phyloP scores from a whole-genome alignment of 2,113 vertebrate genomes.

The Melanerpes aurifrons region DNA sequence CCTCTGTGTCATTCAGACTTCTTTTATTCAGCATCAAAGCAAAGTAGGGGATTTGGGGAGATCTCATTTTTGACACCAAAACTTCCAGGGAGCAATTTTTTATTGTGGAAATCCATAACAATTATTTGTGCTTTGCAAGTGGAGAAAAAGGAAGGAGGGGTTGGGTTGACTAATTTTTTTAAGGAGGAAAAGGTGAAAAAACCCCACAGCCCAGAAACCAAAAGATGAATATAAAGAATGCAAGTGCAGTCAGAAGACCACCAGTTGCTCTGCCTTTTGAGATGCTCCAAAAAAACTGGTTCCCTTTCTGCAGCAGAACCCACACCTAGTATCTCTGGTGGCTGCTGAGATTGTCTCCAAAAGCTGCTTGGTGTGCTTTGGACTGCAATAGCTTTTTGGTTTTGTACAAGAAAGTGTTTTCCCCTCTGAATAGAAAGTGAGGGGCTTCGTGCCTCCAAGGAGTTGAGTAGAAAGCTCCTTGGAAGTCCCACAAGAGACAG shows the following conservation, averaged over 20 bases:
- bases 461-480: not conserved
- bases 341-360: not conserved
- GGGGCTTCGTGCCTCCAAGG: not conserved
- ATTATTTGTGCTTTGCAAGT: not conserved
- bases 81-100: not conserved
- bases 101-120: not conserved
- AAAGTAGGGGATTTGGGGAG: slow-evolving; percentile 13
- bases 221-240: not conserved
- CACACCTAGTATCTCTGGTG: not conserved
- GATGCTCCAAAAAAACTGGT: not conserved
- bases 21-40: slow-evolving; percentile 31
- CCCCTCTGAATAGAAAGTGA: not conserved
- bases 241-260: not conserved
- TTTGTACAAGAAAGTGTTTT: not conserved
- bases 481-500: accelerated
- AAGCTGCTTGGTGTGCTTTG: not conserved
- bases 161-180: not conserved
- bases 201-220: not conserved
- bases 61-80: not conserved
- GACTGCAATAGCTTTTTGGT: not conserved
- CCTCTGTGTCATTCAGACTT: not conserved
- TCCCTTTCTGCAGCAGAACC: not conserved
- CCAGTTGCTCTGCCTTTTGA: not conserved
- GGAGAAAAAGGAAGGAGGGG: not conserved
- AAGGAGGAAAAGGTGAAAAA: not conserved